These are phyloP conservation scores for Formica exsecta DNA, from an alignment of 1,140 invertebrate genomes.

Conservation along the genomic window DNA sequence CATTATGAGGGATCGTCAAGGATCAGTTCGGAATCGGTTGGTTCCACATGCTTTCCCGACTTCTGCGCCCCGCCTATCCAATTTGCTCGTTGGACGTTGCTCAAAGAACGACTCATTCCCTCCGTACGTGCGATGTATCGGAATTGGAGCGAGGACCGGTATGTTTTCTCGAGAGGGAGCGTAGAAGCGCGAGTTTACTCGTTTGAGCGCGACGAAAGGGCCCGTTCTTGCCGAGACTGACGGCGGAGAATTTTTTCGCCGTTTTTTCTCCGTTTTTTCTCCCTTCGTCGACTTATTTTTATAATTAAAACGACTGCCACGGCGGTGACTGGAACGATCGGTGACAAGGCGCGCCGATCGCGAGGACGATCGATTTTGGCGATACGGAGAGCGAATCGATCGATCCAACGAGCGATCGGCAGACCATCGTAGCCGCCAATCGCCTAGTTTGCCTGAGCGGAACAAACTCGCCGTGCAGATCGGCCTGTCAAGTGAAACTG, in stretches of 20 bases:
- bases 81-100: slow-evolving; percentile 43
- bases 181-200: slow-evolving; percentile 55
- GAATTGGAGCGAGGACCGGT: slow-evolving; percentile 36
- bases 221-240: slow-evolving; percentile 40
- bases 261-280: slow-evolving; percentile 45
- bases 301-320: slow-evolving; percentile 43
- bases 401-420: slow-evolving; percentile 73
- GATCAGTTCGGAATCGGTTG: slow-evolving; percentile 33
- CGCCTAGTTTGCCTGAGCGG: slow-evolving; percentile 77
- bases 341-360: slow-evolving; percentile 61
- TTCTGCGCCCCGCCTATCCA: slow-evolving; percentile 40
- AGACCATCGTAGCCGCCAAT: slow-evolving; percentile 74
- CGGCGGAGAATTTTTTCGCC: slow-evolving; percentile 37
- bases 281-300: slow-evolving; percentile 53
- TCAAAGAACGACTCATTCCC: slow-evolving; percentile 48
- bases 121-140: slow-evolving; percentile 29
- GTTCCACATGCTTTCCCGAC: slow-evolving; percentile 42
- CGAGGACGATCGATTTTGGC: slow-evolving; percentile 59
- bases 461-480: slow-evolving; percentile 79
- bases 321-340: slow-evolving; percentile 44
- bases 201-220: slow-evolving; percentile 57
- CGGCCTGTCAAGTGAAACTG: slow-evolving; percentile 80
- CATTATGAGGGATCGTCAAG: slow-evolving; percentile 12
- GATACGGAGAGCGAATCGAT: slow-evolving; percentile 61
- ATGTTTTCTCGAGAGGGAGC: slow-evolving; percentile 32